A percentile compares a stretch with the other conserved stretches of the same genome.
Evolutionary conservation across 2,113 vertebrate species (phyloP).

Genomic region (Hucho hucho): DNA sequence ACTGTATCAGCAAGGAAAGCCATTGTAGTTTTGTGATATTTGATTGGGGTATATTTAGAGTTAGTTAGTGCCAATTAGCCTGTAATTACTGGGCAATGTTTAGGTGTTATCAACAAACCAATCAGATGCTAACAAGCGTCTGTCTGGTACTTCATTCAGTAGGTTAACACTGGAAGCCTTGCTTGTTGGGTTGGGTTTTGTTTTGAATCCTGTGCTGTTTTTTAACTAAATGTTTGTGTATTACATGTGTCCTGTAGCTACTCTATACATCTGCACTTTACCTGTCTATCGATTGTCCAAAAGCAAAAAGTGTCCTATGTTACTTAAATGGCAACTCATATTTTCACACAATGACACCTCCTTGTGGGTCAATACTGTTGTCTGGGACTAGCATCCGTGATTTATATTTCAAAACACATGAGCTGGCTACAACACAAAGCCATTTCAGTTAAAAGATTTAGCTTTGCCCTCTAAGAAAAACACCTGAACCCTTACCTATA

Average conservation of each 20-base stretch:
- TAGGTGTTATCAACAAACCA: not conserved
- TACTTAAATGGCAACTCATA: conserved; percentile 24
- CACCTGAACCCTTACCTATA: not conserved
- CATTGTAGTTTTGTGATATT: not conserved
- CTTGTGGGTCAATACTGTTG: conserved; percentile 3
- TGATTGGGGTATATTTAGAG: conserved; percentile 6
- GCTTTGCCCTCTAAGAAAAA: not conserved
- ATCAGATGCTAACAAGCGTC: not conserved
- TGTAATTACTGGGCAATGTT: not conserved
- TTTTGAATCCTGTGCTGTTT: not conserved
- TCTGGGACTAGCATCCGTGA: not conserved
- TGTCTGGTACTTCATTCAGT: not conserved
- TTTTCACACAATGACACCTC: conserved; percentile 21
- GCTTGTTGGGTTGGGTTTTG: not conserved
- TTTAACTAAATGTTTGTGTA: not conserved
- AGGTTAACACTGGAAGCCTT: not conserved
- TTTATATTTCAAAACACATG: not conserved
- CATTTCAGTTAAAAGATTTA: not conserved
- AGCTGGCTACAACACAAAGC: no score
- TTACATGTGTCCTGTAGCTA: conserved; percentile 11
- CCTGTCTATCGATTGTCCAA: conserved; percentile 27
- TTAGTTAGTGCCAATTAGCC: not conserved
- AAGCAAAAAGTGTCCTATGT: conserved; percentile 29
- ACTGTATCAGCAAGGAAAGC: not conserved
- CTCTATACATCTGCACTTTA: conserved; percentile 6